phyloP scores from a whole-genome alignment of 2,888 invertebrate genomes.

The Dendrolimus pini region DNA sequence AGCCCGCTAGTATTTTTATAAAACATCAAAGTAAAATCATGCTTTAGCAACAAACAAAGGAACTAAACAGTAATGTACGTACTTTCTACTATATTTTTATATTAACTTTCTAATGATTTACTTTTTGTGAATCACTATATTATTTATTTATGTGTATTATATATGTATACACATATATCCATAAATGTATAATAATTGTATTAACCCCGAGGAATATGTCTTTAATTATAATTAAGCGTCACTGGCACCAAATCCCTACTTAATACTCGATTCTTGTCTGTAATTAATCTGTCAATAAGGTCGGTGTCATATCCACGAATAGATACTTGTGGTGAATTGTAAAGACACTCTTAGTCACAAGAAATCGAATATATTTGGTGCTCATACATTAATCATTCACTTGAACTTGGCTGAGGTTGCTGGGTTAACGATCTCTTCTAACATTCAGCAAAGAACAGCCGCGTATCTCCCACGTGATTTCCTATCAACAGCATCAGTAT shows the following conservation, averaged over 20 bases:
- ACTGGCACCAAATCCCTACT: not conserved
- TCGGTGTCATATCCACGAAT: not conserved
- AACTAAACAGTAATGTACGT: no score
- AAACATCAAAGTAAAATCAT: no score
- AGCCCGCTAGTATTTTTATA: no score
- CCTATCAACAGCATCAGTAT: not conserved
- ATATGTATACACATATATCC: no score
- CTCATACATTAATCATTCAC: not conserved
- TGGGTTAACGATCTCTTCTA: not conserved
- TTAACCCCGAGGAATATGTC: no score
- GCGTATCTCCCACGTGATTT: not conserved
- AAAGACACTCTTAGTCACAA: not conserved
- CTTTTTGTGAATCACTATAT: no score
- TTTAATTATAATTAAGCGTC: not conserved
- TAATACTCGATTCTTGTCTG: not conserved
- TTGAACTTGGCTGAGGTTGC: not conserved
- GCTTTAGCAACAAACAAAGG: no score
- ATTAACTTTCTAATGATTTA: no score
- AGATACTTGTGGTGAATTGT: not conserved
- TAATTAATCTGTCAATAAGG: not conserved
- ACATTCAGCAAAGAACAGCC: not conserved
- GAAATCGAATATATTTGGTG: not conserved
- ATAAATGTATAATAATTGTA: no score
- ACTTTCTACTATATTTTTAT: no score
- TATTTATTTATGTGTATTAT: no score